Percentiles rank a stretch among this genome's conserved stretches.
Evolutionary conservation across 2,113 vertebrate genomes (phyloP).

Genomic region (Ammodytes dubius): DNA sequence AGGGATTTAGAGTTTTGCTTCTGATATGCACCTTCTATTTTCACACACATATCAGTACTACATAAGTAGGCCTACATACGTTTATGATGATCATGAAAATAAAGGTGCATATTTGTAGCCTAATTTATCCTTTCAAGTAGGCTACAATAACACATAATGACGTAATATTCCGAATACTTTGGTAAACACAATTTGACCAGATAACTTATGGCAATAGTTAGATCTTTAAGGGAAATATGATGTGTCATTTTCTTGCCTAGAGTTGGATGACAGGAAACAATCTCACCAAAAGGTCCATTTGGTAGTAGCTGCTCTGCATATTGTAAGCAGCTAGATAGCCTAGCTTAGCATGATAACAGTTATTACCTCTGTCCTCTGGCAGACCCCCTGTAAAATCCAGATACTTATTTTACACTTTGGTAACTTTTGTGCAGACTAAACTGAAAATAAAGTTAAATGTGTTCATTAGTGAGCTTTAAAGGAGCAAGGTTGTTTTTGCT

Average conservation of each 20-base stretch:
- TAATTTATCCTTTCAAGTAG: background rate
- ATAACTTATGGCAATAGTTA: conserved; percentile 7
- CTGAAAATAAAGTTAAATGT: background rate
- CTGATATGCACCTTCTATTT: background rate
- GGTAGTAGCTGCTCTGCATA: too few species aligned
- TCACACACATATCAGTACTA: background rate
- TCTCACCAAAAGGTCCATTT: too few species aligned
- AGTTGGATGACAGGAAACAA: background rate
- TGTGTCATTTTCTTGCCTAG: conserved; percentile 7
- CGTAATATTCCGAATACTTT: background rate
- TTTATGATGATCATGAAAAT: background rate
- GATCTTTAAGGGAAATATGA: background rate
- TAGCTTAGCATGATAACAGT: background rate
- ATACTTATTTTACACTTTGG: background rate
- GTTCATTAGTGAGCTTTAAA: background rate
- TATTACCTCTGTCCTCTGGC: background rate
- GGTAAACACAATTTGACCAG: background rate
- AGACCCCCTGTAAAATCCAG: background rate
- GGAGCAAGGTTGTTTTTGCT: background rate
- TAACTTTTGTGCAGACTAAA: background rate
- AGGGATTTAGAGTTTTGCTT: background rate
- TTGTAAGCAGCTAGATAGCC: background rate
- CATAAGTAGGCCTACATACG: background rate
- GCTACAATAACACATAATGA: background rate
- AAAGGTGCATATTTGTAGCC: background rate